Evolutionary conservation across 1,140 invertebrate genomes (phyloP), one percentile per base, ranked within the genome.

Genomic region (Antheraea pernyi): DNA sequence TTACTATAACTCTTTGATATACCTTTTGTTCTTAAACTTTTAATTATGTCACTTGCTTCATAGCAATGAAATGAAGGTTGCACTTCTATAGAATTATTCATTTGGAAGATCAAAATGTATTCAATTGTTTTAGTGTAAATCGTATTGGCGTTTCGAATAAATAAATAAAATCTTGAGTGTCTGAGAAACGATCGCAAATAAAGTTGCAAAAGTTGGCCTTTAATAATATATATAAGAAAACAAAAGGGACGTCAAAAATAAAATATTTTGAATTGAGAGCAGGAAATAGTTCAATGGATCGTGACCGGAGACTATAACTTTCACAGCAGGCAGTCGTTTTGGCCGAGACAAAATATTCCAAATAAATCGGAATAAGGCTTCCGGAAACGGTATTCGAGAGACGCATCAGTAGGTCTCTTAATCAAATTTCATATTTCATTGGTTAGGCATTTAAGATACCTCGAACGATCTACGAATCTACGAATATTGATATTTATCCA

Each of bases 231-330:
- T 63, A 64, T 13, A 19, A 30, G 13, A 64, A 22, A 58, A 59
- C 58, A 64, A 69, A 58, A 58, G 16, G 53, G 11, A 42, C n/a
- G 16, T 46, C n/a, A 60, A 65, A 70, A 66, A 66, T 61, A 62
- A 61, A 22, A 48, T 36, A 19, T 37, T n/a, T 66, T 7, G 5
- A 22, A 36, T 13, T 66, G 53, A 59, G 36, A 16, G 9, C 46
- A 68, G 68, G 65, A 68, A 75, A 73, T 70, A 72, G 71, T 68
- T 73, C 73, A 78, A 78, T 75, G 73, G 71, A 71, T 78, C 76
- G 76, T 75, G 67, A 70, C 67, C 67, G 61, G 53, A 37, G 39
- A 66, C 67, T 37, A 64, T 78, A 73, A 75, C 58, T 73, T 69
- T 71, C 76, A 4, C 74, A 48, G 69, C 66, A 62, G 73, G 78